Percentiles rank a stretch among this genome's conserved stretches.
Conservation (phyloP, 2,797 vertebrate genomes). For the Fistularia commersonii region DNA sequence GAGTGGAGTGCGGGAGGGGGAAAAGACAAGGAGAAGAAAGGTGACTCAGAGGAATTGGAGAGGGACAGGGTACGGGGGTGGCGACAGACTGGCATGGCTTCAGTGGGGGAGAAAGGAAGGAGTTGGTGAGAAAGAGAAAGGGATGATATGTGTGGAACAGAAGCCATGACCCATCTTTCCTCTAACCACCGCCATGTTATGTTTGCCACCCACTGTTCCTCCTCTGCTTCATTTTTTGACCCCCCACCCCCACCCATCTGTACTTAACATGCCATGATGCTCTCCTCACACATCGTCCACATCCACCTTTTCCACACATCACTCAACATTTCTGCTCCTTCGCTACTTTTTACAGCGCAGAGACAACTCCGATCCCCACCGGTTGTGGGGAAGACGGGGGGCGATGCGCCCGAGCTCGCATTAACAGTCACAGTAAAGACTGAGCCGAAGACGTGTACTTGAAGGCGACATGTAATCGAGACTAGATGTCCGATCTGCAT, state of each 20-base stretch:
- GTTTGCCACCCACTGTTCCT: neutral
- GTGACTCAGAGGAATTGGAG: conserved; percentile 1
- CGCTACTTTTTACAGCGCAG: too few species aligned
- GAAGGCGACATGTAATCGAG: conserved; percentile 29
- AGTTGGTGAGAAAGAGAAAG: conserved; percentile 2
- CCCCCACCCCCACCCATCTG: neutral
- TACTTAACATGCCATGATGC: conserved; percentile 6
- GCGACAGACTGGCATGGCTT: conserved; percentile 10
- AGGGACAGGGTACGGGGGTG: conserved; percentile 4
- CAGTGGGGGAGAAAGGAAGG: conserved; percentile 7
- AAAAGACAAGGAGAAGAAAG: conserved; percentile 2
- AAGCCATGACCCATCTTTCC: neutral
- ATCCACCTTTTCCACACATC: too few species aligned
- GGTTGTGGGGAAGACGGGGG: conserved; percentile 13
- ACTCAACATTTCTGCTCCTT: too few species aligned
- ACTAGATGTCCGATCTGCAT: conserved; percentile 4
- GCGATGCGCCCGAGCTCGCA: neutral
- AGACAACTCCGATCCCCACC: too few species aligned
- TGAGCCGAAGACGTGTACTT: conserved; percentile 3
- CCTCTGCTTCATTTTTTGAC: neutral
- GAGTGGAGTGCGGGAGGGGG: conserved; percentile 12
- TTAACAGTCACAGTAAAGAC: conserved; percentile 18
- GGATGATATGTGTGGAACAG: neutral
- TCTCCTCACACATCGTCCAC: too few species aligned
- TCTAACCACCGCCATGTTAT: conserved; percentile 21